Base-by-base conservation (phyloP, 2,797 vertebrate genomes). In the Perodicticus potto region DNA sequence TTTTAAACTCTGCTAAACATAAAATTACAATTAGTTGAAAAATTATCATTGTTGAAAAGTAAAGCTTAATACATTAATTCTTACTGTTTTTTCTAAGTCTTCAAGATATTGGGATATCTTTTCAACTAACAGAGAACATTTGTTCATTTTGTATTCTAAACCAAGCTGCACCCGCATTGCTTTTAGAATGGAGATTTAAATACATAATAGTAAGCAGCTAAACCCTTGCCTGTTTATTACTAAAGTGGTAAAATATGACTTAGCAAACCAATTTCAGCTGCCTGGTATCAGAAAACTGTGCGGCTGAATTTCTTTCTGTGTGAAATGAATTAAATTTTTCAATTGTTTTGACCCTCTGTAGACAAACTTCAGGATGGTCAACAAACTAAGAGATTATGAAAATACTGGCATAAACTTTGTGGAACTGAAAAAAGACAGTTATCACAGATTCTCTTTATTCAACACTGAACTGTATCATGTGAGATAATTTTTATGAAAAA, bases 81-180 rank as follows among this genome's bases (percentile, higher is more conserved):
- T 86, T 80, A 59, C 6, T 57, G 45, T 45, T 81, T 7, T 55
- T 73, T 73, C 13, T 45, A 94, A 92, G 49, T 92, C 29, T 88
- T 83, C 85, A 72, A 73, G 34, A 55, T 49, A 93, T 23, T 72
- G 10, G 20, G 1, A 40, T 49, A 14, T 25, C 2, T 12, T 95
- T 91, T 93, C 37, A 74, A 37, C 19, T 2, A 89, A 81, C 17
- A 57, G 85, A 73, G 3, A n/a, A 59, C 12, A 84, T 45, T 70
- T 80, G 55, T 43, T 89, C 80, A 63, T 61, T 82, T 89, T 43
- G 12, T 59, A 74, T 37, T 94, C 57, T 53, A 95, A 80, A 53
- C 32, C 34, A 57, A 59, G 0, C 0, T 69, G 34, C 25, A 37
- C 19, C 6, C 32, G 7, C 19, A 61, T 37, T 93, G 32, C 20